Evolutionary conservation across 2,113 vertebrate genomes (phyloP), one percentile per base, ranked within the genome.

Genomic region (Boleophthalmus pectinirostris): DNA sequence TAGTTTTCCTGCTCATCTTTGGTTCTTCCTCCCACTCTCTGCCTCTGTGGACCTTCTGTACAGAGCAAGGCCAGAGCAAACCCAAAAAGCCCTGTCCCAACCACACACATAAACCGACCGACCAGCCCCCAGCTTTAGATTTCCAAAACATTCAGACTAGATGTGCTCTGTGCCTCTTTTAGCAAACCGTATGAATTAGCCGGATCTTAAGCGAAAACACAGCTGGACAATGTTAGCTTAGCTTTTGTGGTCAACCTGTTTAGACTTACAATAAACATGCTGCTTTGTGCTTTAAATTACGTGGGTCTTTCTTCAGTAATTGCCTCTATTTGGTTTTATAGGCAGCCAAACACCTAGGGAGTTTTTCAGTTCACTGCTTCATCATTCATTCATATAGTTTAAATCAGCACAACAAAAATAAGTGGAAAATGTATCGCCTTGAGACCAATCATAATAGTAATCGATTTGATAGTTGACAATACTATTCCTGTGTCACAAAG

Each of bases 1-100:
- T 91, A 93, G 91, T 92, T 95, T 95, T 94, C 93, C 93, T 93
- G 92, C 90, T 93, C 90, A 82, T 88, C 85, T 92, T 88, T 63
- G 68, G 75, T 78, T 74, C 69, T 83, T 70, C 80, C 84, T 85
- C 84, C 89, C 87, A 85, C 88, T 94, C 90, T 91, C 81, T 73
- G 67, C 73, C 87, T 90, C 86, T 86, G 85, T 93, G 70, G 74
- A 64, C 68, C 83, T 69, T 82, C 83, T 87, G 86, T 86, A 82
- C 49, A 61, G 76, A 60, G 77, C 67, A 80, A 69, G 73, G 64
- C 79, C 81, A 51, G 38, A 67, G 58, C 58, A 63, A 76, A 51
- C 63, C 70, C 43, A 25, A 76, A 56, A n/a, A 54, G 56, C n/a
- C 60, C 68, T 69, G 58, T 54, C 78, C 75, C 73, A 70, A 69